phyloP scores from a whole-genome alignment of 2,113 vertebrate genomes.

The Notiomystis cincta region DNA sequence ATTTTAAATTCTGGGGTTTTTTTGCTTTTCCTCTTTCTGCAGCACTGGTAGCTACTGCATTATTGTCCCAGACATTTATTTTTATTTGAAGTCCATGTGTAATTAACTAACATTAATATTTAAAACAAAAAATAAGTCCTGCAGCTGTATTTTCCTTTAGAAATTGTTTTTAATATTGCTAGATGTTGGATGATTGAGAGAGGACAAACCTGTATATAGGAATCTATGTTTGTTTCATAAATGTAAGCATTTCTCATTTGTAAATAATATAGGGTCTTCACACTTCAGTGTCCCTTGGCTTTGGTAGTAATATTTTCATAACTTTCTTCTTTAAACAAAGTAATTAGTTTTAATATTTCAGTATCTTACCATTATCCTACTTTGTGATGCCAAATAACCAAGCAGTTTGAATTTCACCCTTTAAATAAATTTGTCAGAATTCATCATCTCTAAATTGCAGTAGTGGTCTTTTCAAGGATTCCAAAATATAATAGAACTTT shows the following conservation, averaged over 20 bases:
- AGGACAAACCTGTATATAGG: neutral
- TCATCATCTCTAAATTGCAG: neutral
- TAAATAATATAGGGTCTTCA: neutral
- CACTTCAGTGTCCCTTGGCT: neutral
- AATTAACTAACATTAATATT: neutral
- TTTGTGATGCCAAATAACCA: neutral
- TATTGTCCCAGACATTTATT: neutral
- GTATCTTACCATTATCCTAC: neutral
- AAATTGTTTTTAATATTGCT: neutral
- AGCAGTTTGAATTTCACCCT: neutral
- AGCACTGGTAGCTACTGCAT: neutral
- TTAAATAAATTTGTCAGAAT: neutral
- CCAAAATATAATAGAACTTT: neutral
- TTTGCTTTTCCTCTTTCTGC: neutral
- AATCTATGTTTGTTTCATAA: neutral
- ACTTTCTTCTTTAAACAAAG: neutral
- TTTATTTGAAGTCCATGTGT: neutral
- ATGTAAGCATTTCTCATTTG: neutral
- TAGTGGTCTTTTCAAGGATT: neutral
- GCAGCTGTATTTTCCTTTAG: neutral
- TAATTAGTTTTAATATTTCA: neutral
- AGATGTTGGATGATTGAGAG: neutral
- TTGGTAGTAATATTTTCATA: neutral
- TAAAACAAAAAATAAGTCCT: neutral
- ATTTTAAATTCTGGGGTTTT: neutral